These are phyloP conservation scores for Coracopsis vasa DNA, from an alignment of 2,113 vertebrate genomes.

Conservation along the genomic window DNA sequence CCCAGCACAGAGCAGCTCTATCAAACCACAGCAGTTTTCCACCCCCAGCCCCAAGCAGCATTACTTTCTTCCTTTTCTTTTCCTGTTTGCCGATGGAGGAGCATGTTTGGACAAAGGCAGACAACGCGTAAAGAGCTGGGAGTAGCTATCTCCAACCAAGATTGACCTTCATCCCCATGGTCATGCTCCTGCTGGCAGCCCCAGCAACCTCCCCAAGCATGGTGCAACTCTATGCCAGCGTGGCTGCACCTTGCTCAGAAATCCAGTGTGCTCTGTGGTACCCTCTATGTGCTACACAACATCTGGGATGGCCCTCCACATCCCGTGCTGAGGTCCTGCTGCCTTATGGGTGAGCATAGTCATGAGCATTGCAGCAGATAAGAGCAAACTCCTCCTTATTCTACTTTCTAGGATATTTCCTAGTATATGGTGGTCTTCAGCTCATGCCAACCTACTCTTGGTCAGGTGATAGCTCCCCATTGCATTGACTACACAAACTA, in stretches of 20 bases:
- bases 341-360: neutral
- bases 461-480: neutral
- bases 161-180: neutral
- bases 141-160: neutral
- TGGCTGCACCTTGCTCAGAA: neutral
- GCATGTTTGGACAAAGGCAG: neutral
- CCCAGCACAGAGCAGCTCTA: neutral
- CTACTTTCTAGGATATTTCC: neutral
- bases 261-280: accelerated
- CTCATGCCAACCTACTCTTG: neutral
- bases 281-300: neutral
- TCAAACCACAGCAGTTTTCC: neutral
- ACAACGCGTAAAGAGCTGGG: neutral
- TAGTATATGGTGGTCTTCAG: neutral
- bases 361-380: neutral
- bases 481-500: no score
- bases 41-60: neutral
- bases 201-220: neutral
- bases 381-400: neutral
- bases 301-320: neutral
- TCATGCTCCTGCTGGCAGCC: neutral
- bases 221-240: neutral
- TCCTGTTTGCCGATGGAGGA: neutral
- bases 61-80: neutral
- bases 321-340: neutral